A percentile compares a stretch with the other conserved stretches of the same genome.
These are phyloP conservation scores for Eremophila alpestris DNA, from an alignment of 2,797 vertebrate genomes.

Conservation along the genomic window DNA sequence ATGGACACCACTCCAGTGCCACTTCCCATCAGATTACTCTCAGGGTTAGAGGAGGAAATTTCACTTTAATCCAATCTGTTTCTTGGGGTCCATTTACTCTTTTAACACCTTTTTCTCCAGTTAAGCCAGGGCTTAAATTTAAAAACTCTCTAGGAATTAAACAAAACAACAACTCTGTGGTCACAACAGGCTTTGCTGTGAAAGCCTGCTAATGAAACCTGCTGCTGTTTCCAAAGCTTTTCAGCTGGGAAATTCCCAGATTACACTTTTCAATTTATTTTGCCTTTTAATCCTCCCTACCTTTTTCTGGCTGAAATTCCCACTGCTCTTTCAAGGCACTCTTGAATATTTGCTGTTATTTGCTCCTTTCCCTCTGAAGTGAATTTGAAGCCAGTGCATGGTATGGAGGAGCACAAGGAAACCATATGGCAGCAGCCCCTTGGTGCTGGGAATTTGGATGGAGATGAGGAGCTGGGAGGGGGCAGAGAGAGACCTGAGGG, in stretches of 20 bases:
- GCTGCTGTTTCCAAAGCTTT: background rate
- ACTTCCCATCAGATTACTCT: background rate
- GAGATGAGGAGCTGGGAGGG: background rate
- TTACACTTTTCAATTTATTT: background rate
- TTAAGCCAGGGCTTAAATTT: background rate
- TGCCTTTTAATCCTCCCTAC: background rate
- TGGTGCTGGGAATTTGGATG: background rate
- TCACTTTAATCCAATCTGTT: background rate
- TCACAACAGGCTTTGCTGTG: background rate
- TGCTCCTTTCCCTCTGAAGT: background rate
- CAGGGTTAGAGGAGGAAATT: background rate
- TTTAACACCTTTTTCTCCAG: background rate
- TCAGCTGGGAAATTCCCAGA: background rate
- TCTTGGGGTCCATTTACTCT: background rate
- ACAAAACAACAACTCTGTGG: background rate
- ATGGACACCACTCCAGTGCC: background rate
- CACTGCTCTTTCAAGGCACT: background rate
- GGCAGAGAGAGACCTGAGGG: background rate
- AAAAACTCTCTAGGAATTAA: background rate
- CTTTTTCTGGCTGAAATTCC: background rate
- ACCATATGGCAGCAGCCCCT: background rate
- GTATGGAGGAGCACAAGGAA: background rate
- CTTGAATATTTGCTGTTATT: background rate
- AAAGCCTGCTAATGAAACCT: background rate
- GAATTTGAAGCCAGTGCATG: background rate